Evolutionary conservation across 1,140 invertebrate species (phyloP).

Genomic region (Sycophaga agraensis): DNA sequence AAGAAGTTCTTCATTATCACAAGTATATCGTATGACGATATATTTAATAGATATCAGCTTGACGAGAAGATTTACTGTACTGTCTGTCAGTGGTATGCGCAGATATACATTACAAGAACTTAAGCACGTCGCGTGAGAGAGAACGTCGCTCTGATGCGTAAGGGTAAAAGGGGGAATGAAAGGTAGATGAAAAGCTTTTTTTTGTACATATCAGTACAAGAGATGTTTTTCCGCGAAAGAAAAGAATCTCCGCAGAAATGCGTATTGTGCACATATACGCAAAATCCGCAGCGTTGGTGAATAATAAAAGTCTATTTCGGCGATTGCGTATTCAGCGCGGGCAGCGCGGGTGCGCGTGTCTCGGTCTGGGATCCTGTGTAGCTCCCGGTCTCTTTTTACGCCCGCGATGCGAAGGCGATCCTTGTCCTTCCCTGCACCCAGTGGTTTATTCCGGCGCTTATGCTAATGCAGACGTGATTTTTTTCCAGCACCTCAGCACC

Average conservation of each 20-base stretch:
- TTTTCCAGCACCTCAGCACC: slow-evolving; percentile 52
- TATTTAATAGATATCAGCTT: too few relatives aligned
- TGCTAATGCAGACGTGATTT: slow-evolving; percentile 60
- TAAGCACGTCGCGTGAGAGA: not conserved
- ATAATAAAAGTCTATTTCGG: slow-evolving; percentile 45
- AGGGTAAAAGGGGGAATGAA: not conserved
- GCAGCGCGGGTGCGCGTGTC: slow-evolving; percentile 41
- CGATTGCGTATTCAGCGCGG: slow-evolving; percentile 56
- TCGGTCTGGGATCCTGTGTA: slow-evolving; percentile 33
- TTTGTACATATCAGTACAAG: too few relatives aligned
- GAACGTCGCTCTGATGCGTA: not conserved
- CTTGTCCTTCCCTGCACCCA: slow-evolving; percentile 43
- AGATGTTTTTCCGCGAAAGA: too few relatives aligned
- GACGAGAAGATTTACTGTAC: too few relatives aligned
- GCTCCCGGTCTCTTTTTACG: not conserved
- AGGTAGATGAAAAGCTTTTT: too few relatives aligned
- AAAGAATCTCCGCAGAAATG: not conserved
- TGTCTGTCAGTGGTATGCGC: too few relatives aligned
- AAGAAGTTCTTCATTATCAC: too few relatives aligned
- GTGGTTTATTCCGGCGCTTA: slow-evolving; percentile 59
- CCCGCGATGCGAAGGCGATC: not conserved
- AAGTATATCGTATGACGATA: too few relatives aligned
- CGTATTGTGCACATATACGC: slow-evolving; percentile 4
- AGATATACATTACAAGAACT: too few relatives aligned
- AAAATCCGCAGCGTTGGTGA: slow-evolving; percentile 32